Evolutionary conservation across 2,888 invertebrate species (phyloP).

Genomic region (Xestobium rufovillosum): DNA sequence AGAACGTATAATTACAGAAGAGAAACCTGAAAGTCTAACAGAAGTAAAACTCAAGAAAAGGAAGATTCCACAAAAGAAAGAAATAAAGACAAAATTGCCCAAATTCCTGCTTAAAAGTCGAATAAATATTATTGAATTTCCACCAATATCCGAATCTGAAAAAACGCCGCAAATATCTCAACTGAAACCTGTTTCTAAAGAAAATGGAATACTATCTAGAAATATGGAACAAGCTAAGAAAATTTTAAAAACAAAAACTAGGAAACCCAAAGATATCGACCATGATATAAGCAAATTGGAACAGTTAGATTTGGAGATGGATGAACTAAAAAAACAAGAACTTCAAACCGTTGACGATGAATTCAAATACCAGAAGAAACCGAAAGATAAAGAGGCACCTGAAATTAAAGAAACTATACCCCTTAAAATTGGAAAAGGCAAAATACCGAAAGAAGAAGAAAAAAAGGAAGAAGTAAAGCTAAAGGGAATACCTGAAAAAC

Average conservation of each 20-base stretch:
- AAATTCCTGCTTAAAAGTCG: slow-evolving; percentile 65
- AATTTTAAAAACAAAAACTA: slow-evolving; percentile 35
- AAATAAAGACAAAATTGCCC: slow-evolving; percentile 45
- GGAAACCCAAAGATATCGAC: slow-evolving; percentile 39
- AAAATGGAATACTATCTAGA: slow-evolving; percentile 44
- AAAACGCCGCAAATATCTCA: slow-evolving; percentile 35
- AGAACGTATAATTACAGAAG: slow-evolving; percentile 51
- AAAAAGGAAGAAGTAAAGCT: slow-evolving; percentile 33
- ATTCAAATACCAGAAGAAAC: slow-evolving; percentile 28
- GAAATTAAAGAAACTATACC: slow-evolving; percentile 28
- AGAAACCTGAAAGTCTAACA: slow-evolving; percentile 54
- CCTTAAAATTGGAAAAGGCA: slow-evolving; percentile 37
- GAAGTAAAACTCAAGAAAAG: slow-evolving; percentile 56
- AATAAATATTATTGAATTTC: slow-evolving; percentile 50
- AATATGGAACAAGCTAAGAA: slow-evolving; percentile 45
- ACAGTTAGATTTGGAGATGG: slow-evolving; percentile 42
- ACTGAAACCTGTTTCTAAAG: slow-evolving; percentile 36
- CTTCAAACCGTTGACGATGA: slow-evolving; percentile 38
- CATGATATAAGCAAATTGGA: slow-evolving; percentile 42
- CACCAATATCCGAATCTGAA: slow-evolving; percentile 35
- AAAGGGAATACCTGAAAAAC: slow-evolving; percentile 40
- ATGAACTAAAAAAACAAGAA: slow-evolving; percentile 40
- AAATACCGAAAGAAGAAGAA: slow-evolving; percentile 37
- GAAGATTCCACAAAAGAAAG: slow-evolving; percentile 33
- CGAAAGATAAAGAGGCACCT: slow-evolving; percentile 28